Base-by-base conservation (phyloP, 1,140 invertebrate genomes). In the Ladona fulva region DNA sequence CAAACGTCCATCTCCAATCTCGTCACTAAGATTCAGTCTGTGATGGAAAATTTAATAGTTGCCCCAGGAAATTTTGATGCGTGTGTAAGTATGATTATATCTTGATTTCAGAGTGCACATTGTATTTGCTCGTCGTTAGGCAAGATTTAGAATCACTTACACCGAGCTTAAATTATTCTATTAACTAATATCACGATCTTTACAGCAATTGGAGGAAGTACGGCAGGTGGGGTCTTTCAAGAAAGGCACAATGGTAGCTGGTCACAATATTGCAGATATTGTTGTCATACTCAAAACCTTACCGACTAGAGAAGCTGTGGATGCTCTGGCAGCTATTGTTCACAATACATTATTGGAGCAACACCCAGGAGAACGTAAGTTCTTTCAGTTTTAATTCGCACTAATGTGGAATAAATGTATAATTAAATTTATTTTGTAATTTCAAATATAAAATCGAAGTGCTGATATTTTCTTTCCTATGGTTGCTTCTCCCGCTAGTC, bases 251-350 rank as follows among this genome's bases (percentile, higher is more conserved):
- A 98, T 99, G 93, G 91, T 98, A 81, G 92, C 94, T 8, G 96
- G 96, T 0, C 94, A 97, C 82, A 97, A 97, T 84, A 91, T 97
- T 0, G 97, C 97, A 24, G 97, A 99, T 84, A 93, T 99, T 81
- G 97, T 99, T 6, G 95, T 99, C 12, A 97, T 99, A 81, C 88
- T 99, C n/a, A 99, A 99, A 88, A 98, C 97, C 0, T 84, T 99
- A 73, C 98, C 98, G 0, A 98, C 97, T 16, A 94, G 95, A 83
- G 97, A 98, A 83, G 94, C 96, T 7, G 95, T 98, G 0, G 93
- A 96, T 83, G 94, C 94, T 0, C 85, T 98, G 0, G 94, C 94
- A 0, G 94, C 93, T 79, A 97, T 96, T 87, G 94, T 97, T 77
- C 87, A 91, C 78, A 92, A 94, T 75, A 95, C 97, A 80, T 85